Evolutionary conservation across 1,140 invertebrate species (phyloP), one percentile per base, ranked within the genome.

Genomic region (Eupeodes corollae): DNA sequence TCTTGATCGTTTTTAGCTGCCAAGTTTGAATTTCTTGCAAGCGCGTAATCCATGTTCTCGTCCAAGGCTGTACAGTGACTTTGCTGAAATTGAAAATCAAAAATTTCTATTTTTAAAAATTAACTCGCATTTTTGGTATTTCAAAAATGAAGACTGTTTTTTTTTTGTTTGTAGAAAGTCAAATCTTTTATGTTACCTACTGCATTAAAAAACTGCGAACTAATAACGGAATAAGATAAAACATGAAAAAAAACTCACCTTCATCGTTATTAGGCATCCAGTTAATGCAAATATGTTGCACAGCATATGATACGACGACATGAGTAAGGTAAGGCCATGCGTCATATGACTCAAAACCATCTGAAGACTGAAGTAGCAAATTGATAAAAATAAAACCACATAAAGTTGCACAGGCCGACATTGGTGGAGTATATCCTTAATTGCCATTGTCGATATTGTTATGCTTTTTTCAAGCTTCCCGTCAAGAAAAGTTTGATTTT

Each of bases 221-320:
- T n/a, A n/a, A n/a, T n/a, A n/a, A n/a, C n/a, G n/a, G n/a, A n/a
- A n/a, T n/a, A n/a, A n/a, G n/a, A n/a, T n/a, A n/a, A 6, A 42
- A n/a, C n/a, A 13, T 10, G 11, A 42, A 42, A 42, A 2, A 14
- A 3, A 42, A 61, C 65, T 68, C 71, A 86, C 85, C 79, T 85
- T 85, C 48, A 84, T 75, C 10, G 84, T 83, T 15, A 82, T 70
- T 32, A 88, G 77, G 59, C 82, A 83, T 10, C 84, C 82, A 11
- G 75, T 61, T 9, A 88, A 72, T 9, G 83, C 81, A 21, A 87
- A 73, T 40, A 86, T 79, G 58, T 88, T 88, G 65, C 86, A 90
- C 6, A 92, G 75, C 69, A 86, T 85, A 67, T 91, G 86, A 71
- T 91, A 91, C 6, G 86, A 80, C 60, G 88, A 86, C 48, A 89